Base-by-base conservation (phyloP, 2,888 invertebrate species). In the Drosophila cyrtoloma region DNA sequence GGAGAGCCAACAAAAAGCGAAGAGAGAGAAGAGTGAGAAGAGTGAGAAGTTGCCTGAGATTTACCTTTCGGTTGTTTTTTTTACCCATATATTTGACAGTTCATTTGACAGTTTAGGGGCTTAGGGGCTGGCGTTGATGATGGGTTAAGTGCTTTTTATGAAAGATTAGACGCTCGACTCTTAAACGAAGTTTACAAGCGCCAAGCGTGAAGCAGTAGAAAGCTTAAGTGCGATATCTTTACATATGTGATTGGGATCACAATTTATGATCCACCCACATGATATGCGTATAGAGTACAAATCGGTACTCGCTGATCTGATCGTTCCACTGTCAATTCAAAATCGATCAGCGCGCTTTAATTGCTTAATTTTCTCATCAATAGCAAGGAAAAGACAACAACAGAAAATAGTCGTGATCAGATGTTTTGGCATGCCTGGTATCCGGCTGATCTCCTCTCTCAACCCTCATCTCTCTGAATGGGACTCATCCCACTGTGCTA, bases 301-400 rank as follows among this genome's bases (percentile, higher is more conserved):
- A 50, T 65, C 59, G 62, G 64, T 55, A 16, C 68, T 52, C 30
- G 42, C 26, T 53, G 50, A 76, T 64, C 70, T 50, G 30, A 47
- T 30, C 39, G 39, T 39, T 39, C 57, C 57, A 57, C n/a, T 28
- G 39, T 30, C 52, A 42, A 53, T 51, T 78, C 62, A 66, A 59
- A 42, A 47, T 64, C 59, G 72, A 42, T 58, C 58, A 39, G 44
- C 30, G 67, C 51, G 51, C 84, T 79, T 70, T 90, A 90, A 89
- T 89, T 85, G 83, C 88, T 89, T 90, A 75, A 88, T 89, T 89
- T 88, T 86, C 82, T 77, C 79, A 81, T 81, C 73, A 75, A 82
- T 75, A 82, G 74, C 72, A 69, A 67, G 39, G 50, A 65, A 73
- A 67, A 67, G 52, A 69, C 50, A n/a, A 65, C 65, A 65, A 67